Evolutionary conservation across 2,888 invertebrate species (phyloP), one percentile per base, ranked within the genome.

Genomic region (Strigamia transsilvanica): DNA sequence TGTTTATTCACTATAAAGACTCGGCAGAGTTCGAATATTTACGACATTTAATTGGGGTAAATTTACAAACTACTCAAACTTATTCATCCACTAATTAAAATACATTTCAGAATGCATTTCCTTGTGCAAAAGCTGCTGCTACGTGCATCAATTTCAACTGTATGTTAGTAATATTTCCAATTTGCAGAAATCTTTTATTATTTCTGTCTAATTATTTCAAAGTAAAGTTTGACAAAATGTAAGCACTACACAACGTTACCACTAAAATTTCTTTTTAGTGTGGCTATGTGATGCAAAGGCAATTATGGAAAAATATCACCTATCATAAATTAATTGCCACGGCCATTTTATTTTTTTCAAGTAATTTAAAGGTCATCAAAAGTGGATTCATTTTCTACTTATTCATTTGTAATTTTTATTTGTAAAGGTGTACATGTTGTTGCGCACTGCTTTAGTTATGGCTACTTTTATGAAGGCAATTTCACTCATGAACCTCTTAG

Each of bases 111-210:
- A 13, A n/a, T 51, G 80, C 42, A 21, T 18, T 80, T 42, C 51
- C 80, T 18, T 27, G 15, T 46, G 80, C 80, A 46, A 42, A n/a
- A 80, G 80, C 80, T 1, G 23, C 42, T 10, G 80, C 80, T 15
- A 51, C 42, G 18, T 80, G 80, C 51, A 80, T 80, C 13, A 80
- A 80, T 13, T 80, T 80, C 18, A 80, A 80, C 23, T 41, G 42
- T 9, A 46, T 80, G 42, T 27, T 80, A 21, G 32, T 80, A 0
- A 46, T 80, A 21, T 80, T 80, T 46, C 80, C 80, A 80, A 46
- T 80, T 9, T 80, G 80, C 27, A 41, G 80, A n/a, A 80, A 80
- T 27, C 23, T 80, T 1, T 23, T 80, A 2, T 79, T 79, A 42
- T 38, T 79, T 42, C 13, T 79, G 5, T 79, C 79, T 15, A 79